Evolutionary conservation across 2,888 invertebrate genomes (phyloP), one percentile per base, ranked within the genome.

Genomic region (Punctoribates punctum): DNA sequence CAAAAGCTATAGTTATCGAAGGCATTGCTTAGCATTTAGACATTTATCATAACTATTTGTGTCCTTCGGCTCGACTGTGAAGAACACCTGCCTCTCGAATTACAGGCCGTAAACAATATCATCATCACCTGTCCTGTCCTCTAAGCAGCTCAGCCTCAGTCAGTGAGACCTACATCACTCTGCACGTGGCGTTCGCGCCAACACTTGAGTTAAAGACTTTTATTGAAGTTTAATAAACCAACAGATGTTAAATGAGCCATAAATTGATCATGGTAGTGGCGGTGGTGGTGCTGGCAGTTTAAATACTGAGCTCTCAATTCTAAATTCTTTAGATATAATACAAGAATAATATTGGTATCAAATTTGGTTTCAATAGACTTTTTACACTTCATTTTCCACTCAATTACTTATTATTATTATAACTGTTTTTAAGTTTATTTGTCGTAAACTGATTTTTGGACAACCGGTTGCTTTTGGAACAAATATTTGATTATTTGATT

Each of bases 41-140:
- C 54, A 54, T 54, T 54, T 54, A 54, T 54, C 54, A 54, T 54
- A 54, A 54, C n/a, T 54, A 54, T 54, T 54, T 54, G 54, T 54
- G 54, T 54, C 54, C 54, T 54, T 54, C 54, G n/a, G 17, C 17
- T 54, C 17, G 54, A 54, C 54, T 54, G 54, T n/a, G n/a, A n/a
- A 54, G 54, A 54, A 17, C 54, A 54, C 54, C 54, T 54, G 54
- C 54, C 54, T 54, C 54, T 54, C 6, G 54, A 54, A 54, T 54
- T 54, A 54, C 54, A 54, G 9, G 17, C 54, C 54, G 54, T 54
- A 54, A 54, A 54, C 54, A 54, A 54, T 54, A n/a, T n/a, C n/a
- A 54, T 54, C 54, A 54, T 54, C 54, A 54, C 54, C 54, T 54
- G 54, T 54, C 54, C 6, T 17, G n/a, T 54, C 46, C 15, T 15